Conservation (phyloP, 2,888 invertebrate species). For the Galeruca laticollis region DNA sequence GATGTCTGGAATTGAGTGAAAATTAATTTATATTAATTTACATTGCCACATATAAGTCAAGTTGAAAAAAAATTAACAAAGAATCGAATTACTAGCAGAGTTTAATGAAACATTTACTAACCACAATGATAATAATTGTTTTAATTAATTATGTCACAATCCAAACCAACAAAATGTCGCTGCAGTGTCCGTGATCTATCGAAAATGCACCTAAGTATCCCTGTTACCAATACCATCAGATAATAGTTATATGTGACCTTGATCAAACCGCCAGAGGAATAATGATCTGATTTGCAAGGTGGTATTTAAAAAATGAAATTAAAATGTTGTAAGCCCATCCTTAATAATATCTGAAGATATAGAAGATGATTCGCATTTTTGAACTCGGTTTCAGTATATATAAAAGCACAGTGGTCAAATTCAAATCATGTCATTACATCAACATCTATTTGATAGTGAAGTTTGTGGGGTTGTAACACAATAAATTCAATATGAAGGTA, state of each 20-base stretch:
- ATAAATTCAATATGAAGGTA: slow-evolving; percentile 24
- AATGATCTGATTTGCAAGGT: slow-evolving; percentile 54
- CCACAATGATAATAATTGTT: not conserved
- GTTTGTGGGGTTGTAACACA: not conserved
- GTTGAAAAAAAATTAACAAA: too few species aligned
- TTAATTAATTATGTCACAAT: slow-evolving; percentile 13
- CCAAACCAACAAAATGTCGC: not conserved
- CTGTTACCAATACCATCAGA: slow-evolving; percentile 15
- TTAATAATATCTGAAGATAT: slow-evolving; percentile 44
- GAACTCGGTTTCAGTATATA: slow-evolving; percentile 24
- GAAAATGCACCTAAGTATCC: slow-evolving; percentile 24
- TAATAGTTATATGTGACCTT: slow-evolving; percentile 50
- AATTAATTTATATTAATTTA: too few species aligned
- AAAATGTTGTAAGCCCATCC: slow-evolving; percentile 47
- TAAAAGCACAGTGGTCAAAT: slow-evolving; percentile 29
- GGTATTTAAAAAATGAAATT: slow-evolving; percentile 31
- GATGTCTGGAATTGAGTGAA: too few species aligned
- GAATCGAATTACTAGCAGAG: too few species aligned
- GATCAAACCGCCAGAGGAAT: slow-evolving; percentile 49
- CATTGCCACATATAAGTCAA: too few species aligned
- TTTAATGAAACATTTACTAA: too few species aligned
- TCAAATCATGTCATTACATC: slow-evolving; percentile 25
- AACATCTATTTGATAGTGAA: slow-evolving; percentile 8
- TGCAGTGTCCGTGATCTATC: slow-evolving; percentile 24
- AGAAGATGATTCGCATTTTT: slow-evolving; percentile 11